Evolutionary conservation across 2,113 vertebrate genomes (phyloP).

Genomic region (Noctilio leporinus): DNA sequence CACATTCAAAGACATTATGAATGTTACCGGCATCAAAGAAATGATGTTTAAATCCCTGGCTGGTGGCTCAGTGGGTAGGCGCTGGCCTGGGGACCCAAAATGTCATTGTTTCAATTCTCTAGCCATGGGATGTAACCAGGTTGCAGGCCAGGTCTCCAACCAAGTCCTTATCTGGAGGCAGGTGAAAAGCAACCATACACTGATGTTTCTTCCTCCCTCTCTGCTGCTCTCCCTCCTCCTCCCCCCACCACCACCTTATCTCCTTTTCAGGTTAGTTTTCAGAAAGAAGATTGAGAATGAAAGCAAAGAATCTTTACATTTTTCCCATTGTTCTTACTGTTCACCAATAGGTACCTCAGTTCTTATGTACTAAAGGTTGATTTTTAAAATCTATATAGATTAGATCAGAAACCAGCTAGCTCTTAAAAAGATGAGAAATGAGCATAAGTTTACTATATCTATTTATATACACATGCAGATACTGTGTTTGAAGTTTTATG

Average conservation of each 20-base stretch:
- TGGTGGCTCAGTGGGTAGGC: no score
- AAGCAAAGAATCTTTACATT: accelerated
- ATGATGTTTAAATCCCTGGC: no score
- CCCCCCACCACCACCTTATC: accelerated
- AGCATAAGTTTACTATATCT: not conserved
- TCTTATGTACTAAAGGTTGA: not conserved
- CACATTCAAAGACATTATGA: not conserved
- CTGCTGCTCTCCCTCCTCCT: no score
- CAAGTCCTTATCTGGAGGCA: no score
- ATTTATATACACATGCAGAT: not conserved
- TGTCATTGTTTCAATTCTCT: no score
- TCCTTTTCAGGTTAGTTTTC: not conserved
- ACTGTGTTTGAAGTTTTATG: not conserved
- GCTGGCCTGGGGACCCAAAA: no score
- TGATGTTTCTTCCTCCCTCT: no score
- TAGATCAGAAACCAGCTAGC: not conserved
- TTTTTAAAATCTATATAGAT: not conserved
- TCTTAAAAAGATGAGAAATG: not conserved
- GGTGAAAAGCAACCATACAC: no score
- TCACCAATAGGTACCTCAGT: not conserved
- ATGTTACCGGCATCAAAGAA: not conserved
- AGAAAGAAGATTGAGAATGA: not conserved
- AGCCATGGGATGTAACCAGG: no score
- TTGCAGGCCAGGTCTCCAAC: no score
- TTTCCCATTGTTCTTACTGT: not conserved